phyloP scores from a whole-genome alignment of 2,113 vertebrate genomes.

The Nothobranchius kuhntae region DNA sequence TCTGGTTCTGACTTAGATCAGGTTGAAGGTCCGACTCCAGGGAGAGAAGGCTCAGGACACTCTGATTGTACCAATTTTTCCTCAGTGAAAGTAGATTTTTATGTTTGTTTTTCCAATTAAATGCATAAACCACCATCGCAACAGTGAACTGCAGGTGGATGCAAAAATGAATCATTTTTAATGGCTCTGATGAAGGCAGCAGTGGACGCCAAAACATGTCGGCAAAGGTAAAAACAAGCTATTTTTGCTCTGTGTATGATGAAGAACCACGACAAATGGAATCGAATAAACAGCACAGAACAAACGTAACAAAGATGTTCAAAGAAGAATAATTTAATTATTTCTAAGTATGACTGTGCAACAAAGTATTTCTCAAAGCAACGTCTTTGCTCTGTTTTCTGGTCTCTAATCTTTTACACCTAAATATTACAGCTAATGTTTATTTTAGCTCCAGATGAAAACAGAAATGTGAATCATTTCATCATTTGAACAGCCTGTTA shows the following conservation, averaged over 20 bases:
- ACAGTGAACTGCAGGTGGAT: neutral
- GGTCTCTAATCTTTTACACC: neutral
- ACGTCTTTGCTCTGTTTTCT: no score
- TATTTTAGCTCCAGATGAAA: no score
- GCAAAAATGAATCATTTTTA: neutral
- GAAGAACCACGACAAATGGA: no score
- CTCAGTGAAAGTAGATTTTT: neutral
- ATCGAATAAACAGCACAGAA: no score
- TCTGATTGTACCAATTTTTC: neutral
- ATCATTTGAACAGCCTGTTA: constrained; percentile 17
- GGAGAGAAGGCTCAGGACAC: neutral
- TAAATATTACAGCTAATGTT: neutral
- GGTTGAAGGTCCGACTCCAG: constrained; percentile 43
- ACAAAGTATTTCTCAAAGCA: neutral
- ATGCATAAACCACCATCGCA: neutral
- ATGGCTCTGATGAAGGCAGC: no score
- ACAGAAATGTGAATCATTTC: neutral
- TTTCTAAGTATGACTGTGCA: neutral
- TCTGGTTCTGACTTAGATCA: constrained; percentile 51
- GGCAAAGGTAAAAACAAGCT: no score
- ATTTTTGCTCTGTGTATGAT: no score
- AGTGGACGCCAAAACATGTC: no score
- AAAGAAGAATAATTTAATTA: neutral
- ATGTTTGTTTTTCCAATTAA: neutral
- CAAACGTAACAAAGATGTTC: no score